phyloP scores from a whole-genome alignment of 2,113 vertebrate species.

The Neolamprologus brichardi region DNA sequence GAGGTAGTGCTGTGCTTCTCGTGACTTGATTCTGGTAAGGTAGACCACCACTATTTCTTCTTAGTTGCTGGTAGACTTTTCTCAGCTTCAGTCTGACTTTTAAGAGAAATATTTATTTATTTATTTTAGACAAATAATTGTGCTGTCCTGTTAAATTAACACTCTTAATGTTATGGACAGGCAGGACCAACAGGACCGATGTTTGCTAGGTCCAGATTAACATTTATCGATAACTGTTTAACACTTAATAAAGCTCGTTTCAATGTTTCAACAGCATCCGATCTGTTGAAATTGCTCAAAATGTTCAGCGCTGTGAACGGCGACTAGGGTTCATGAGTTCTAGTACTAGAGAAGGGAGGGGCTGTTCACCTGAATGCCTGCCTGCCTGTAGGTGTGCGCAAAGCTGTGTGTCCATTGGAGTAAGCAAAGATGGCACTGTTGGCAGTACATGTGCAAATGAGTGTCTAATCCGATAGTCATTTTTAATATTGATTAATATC shows the following conservation, averaged over 20 bases:
- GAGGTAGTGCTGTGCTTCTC: not conserved
- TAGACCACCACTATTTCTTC: not conserved
- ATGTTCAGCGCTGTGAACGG: not conserved
- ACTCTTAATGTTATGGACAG: accelerated
- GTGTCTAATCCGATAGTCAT: not conserved
- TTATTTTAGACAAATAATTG: not conserved
- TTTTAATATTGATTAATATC: not conserved
- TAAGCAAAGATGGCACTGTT: not conserved
- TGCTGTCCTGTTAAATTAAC: not conserved
- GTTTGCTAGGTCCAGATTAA: not conserved
- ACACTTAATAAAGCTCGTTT: not conserved
- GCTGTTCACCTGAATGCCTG: not conserved
- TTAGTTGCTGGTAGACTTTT: not conserved
- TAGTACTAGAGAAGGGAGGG: not conserved
- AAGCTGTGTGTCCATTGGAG: not conserved
- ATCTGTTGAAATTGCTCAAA: not conserved
- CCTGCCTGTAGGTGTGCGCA: too few relatives aligned
- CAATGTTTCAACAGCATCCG: accelerated
- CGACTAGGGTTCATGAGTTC: accelerated
- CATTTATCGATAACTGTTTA: accelerated
- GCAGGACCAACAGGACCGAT: not conserved
- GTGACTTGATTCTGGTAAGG: not conserved
- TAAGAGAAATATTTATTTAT: not conserved
- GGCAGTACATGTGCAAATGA: not conserved
- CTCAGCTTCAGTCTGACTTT: not conserved